Percentiles rank a stretch among this genome's conserved stretches.
phyloP scores from a whole-genome alignment of 2,113 vertebrate genomes.

The Alligator mississippiensis region DNA sequence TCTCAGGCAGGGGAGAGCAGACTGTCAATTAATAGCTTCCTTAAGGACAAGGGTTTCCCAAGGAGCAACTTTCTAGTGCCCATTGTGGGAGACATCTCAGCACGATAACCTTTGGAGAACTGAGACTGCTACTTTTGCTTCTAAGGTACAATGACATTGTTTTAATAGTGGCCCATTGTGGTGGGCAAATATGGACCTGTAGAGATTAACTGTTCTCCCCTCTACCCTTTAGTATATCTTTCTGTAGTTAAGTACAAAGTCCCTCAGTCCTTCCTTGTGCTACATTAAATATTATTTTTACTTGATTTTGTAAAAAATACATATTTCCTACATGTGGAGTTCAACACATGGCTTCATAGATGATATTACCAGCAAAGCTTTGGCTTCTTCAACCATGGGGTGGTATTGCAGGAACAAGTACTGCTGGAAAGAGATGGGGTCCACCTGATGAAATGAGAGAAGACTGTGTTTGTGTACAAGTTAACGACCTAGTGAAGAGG shows the following conservation, averaged over 20 bases:
- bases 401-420: too few species aligned
- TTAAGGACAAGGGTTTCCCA: too few species aligned
- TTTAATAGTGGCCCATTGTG: neutral
- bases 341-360: too few species aligned
- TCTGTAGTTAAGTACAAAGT: neutral
- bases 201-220: neutral
- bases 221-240: neutral
- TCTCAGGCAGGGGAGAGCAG: too few species aligned
- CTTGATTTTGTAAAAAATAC: neutral
- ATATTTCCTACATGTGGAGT: neutral
- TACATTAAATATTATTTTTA: neutral
- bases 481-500: too few species aligned
- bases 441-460: too few species aligned
- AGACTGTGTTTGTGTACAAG: too few species aligned
- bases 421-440: too few species aligned
- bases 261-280: neutral
- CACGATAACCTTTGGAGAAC: neutral
- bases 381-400: too few species aligned
- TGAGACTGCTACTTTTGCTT: neutral
- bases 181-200: neutral
- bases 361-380: too few species aligned
- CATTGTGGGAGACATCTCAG: neutral
- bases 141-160: neutral
- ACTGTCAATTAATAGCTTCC: too few species aligned
- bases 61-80: too few species aligned